Evolutionary conservation across 2,113 vertebrate species (phyloP).

Genomic region (Lepisosteus osseus): DNA sequence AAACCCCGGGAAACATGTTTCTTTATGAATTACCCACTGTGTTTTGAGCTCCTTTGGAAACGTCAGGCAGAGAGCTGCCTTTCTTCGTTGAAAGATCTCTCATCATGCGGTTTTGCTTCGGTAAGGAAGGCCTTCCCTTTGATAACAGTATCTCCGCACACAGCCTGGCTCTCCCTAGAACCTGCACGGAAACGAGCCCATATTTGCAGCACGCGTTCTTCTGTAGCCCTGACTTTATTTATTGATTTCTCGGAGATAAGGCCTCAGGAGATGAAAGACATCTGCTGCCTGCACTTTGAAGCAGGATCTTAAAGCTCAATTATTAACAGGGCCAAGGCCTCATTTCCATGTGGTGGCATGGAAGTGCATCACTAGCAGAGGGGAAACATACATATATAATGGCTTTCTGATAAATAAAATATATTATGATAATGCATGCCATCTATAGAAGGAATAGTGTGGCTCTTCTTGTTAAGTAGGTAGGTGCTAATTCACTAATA

Average conservation of each 20-base stretch:
- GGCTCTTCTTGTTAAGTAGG: constrained; percentile 42
- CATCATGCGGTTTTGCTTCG: too few relatives aligned
- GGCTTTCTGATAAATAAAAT: constrained; percentile 65
- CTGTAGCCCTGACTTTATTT: constrained; percentile 56
- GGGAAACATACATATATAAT: constrained; percentile 41
- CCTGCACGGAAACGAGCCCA: constrained; percentile 34
- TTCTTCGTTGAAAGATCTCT: too few relatives aligned
- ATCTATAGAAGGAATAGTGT: constrained; percentile 38
- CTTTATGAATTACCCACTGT: too few relatives aligned
- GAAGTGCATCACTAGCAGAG: constrained; percentile 62
- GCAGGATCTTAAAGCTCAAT: constrained; percentile 56
- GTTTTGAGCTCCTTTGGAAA: too few relatives aligned
- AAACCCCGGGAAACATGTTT: too few relatives aligned
- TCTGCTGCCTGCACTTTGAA: constrained; percentile 64
- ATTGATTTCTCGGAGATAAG: constrained; percentile 64
- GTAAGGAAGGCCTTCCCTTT: neutral
- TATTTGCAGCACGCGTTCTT: constrained; percentile 5
- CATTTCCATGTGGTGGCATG: constrained; percentile 58
- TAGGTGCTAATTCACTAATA: constrained; percentile 19
- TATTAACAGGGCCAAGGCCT: constrained; percentile 53
- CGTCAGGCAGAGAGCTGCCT: too few relatives aligned
- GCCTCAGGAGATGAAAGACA: constrained; percentile 61
- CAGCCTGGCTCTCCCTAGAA: neutral
- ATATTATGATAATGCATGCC: constrained; percentile 56
- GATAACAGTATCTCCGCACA: neutral